Evolutionary conservation across 2,797 vertebrate genomes (phyloP).

Genomic region (Phoebastria nigripes): DNA sequence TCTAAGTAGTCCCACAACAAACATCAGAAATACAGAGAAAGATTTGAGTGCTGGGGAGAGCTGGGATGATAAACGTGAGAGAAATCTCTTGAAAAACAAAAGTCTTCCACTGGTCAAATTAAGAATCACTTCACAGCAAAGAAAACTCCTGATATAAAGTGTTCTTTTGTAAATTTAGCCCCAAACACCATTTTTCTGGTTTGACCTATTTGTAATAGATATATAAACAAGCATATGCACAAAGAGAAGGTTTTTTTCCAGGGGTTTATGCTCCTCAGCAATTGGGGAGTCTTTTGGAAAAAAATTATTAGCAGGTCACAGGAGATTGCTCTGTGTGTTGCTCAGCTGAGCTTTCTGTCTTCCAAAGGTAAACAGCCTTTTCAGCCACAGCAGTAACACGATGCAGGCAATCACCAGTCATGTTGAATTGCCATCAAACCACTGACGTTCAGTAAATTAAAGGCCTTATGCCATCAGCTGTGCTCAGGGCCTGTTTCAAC

Average conservation of each 20-base stretch:
- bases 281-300: background rate
- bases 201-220: background rate
- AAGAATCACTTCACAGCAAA: background rate
- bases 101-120: background rate
- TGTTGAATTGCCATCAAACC: constrained; percentile 74
- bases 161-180: background rate
- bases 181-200: background rate
- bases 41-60: background rate
- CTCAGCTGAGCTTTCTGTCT: constrained; percentile 50
- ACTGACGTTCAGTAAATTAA: constrained; percentile 69
- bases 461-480: constrained; percentile 57
- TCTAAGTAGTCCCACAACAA: background rate
- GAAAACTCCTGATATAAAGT: background rate
- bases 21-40: background rate
- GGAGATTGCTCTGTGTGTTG: background rate
- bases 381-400: constrained; percentile 48
- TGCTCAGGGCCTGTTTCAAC: constrained; percentile 65
- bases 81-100: background rate
- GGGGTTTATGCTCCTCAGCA: background rate
- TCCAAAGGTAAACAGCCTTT: constrained; percentile 60
- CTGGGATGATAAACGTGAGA: background rate
- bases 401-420: constrained; percentile 66
- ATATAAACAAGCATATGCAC: background rate
- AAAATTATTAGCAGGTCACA: background rate
- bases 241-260: background rate